These are phyloP conservation scores for Andrena chrysosceles DNA, from an alignment of 2,888 invertebrate species.

Conservation along the genomic window DNA sequence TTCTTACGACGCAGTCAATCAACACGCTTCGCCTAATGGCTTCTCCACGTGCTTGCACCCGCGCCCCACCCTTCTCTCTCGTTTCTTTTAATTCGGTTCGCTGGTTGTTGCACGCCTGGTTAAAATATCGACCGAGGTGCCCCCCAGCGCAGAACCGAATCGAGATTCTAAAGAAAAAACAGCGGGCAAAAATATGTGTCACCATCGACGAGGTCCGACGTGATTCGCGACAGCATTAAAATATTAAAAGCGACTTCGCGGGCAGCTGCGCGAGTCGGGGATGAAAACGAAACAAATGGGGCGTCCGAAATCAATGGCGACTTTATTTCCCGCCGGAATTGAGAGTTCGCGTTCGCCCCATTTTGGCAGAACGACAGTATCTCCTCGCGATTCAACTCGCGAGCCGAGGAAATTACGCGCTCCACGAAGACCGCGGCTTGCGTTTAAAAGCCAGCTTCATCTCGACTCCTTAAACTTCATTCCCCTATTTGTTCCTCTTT, in stretches of 20 bases:
- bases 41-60: neutral
- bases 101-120: neutral
- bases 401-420: too few relatives aligned
- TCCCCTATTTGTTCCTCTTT: neutral
- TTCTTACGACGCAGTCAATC: slow-evolving; percentile 18
- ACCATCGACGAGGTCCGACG: neutral
- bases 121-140: neutral
- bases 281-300: neutral
- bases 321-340: neutral
- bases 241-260: neutral
- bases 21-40: slow-evolving; percentile 2
- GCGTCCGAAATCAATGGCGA: neutral
- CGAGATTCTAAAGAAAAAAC: neutral
- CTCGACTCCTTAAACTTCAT: neutral
- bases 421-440: too few relatives aligned
- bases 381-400: too few relatives aligned
- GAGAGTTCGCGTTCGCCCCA: neutral
- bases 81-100: neutral
- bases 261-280: too few relatives aligned
- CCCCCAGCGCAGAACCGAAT: neutral
- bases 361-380: too few relatives aligned
- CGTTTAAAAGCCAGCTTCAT: slow-evolving; percentile 1
- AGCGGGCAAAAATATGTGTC: neutral
- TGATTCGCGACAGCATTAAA: neutral
- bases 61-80: too few relatives aligned